Evolutionary conservation across 2,797 vertebrate species (phyloP), one percentile per base, ranked within the genome.

Genomic region (Pteronotus mesoamericanus): DNA sequence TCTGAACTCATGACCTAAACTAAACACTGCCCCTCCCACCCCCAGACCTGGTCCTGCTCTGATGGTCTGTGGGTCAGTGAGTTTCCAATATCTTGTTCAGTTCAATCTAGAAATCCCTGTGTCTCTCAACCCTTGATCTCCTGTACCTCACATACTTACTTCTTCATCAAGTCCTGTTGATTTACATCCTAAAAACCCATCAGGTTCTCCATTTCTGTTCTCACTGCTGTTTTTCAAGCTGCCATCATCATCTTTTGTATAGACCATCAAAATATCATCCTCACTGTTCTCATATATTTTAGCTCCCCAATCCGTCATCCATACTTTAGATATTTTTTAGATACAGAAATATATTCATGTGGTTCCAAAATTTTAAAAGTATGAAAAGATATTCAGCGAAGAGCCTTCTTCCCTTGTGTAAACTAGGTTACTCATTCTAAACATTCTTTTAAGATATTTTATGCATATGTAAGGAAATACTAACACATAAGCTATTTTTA

Each of bases 281-380:
- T 86, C 42, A 59, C 19, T 86, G n/a, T 89, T 96, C 18, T 42
- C 18, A 18, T 2, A 5, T 75, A 75, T 82, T 95, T 85, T 94
- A 88, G 29, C 42, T 77, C 64, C 44, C 53, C 12, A 89, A 0
- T 48, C 19, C 22, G 68, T 91, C 11, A 12, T 86, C 61, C 18
- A 53, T 26, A 74, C 91, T 92, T 96, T 48, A n/a, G 53, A 57
- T 21, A 24, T 68, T 97, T 94, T 91, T 92, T 78, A 86, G 69
- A 34, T 86, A 86, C 1, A 5, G 91, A 82, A 94, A 57, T 84
- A 46, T 42, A 39, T 89, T 91, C 39, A 77, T 26, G 12, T 79
- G 24, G 42, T 82, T 91, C 29, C 24, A 71, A 21, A 69, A 68
- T 88, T 88, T 92, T 85, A 19, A 71, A 89, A 78, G 32, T 86